Base-by-base conservation (phyloP, 1,140 invertebrate species). In the Chlorops oryzae region DNA sequence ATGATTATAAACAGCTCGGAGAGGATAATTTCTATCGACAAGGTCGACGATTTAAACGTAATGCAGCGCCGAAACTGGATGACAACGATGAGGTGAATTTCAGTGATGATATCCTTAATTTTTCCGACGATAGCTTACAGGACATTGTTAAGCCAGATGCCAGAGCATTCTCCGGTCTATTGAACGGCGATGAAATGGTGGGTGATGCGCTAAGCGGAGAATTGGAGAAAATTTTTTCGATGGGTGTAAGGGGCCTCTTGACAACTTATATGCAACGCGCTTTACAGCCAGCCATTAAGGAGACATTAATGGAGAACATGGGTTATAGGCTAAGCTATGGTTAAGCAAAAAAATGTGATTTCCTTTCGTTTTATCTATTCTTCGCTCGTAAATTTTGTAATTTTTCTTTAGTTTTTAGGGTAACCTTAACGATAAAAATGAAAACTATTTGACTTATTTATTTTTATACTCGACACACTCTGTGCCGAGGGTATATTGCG, bases 301-400 rank as follows among this genome's bases (percentile, higher is more conserved):
- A 90, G 59, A 88, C 87, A 2, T 72, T 90, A 13, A 88, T 89
- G 86, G 75, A 83, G 51, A 87, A 87, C 61, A 85, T 90, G 82
- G 87, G 87, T 12, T 90, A 89, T 60, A 88, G 86, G 2, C 80
- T 89, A 52, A 89, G 86, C 35, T 90, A 90, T 63, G 87, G 87
- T 53, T 70, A 48, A 61, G 3, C 20, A n/a, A 22, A n/a, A n/a
- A n/a, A n/a, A n/a, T n/a, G n/a, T n/a, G n/a, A n/a, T n/a, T n/a
- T n/a, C n/a, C n/a, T n/a, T n/a, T n/a, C n/a, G n/a, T n/a, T n/a
- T n/a, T n/a, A n/a, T n/a, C n/a, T n/a, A n/a, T n/a, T n/a, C n/a
- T n/a, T n/a, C n/a, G n/a, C n/a, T n/a, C n/a, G n/a, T n/a, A n/a
- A n/a, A n/a, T n/a, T n/a, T n/a, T n/a, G n/a, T n/a, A n/a, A n/a